Evolutionary conservation across 2,113 vertebrate genomes (phyloP).

Genomic region (Falcunculus frontatus): DNA sequence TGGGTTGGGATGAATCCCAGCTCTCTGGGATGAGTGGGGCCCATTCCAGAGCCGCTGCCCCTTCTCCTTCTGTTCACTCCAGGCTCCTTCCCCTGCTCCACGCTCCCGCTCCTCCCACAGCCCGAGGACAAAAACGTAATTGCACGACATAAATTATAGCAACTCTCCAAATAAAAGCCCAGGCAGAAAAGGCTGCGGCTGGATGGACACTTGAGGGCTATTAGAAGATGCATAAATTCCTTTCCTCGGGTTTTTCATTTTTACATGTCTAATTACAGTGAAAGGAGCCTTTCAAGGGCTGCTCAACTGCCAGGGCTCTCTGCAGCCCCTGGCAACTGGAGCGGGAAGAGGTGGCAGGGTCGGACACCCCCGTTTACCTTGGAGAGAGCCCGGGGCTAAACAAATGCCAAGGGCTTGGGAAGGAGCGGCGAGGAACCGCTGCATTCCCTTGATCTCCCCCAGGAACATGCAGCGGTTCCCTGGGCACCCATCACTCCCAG

Average conservation of each 20-base stretch:
- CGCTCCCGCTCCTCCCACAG: background rate
- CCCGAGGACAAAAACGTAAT: constrained; percentile 35
- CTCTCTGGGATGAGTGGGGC: background rate
- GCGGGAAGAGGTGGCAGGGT: constrained; percentile 26
- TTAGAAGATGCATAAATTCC: constrained; percentile 63
- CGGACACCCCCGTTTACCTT: constrained; percentile 19
- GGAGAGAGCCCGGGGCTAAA: constrained; percentile 28
- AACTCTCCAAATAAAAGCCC: constrained; percentile 46
- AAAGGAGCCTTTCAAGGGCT: constrained; percentile 54
- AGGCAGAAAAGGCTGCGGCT: constrained; percentile 18
- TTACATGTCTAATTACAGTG: constrained; percentile 56
- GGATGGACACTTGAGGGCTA: constrained; percentile 55
- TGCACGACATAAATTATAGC: constrained; percentile 50
- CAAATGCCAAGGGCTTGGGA: constrained; percentile 44
- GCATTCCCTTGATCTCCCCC: constrained; percentile 34
- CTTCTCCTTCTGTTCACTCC: background rate
- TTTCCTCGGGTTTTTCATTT: constrained; percentile 59
- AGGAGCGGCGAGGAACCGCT: background rate
- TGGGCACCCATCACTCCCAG: background rate
- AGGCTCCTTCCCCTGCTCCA: background rate
- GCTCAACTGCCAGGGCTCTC: constrained; percentile 32
- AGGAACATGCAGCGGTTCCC: constrained; percentile 42
- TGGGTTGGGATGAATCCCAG: background rate
- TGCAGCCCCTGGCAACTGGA: constrained; percentile 49
- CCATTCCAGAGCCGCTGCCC: background rate